phyloP scores from a whole-genome alignment of 2,113 vertebrate species.

The Chlorodrepanis virens region DNA sequence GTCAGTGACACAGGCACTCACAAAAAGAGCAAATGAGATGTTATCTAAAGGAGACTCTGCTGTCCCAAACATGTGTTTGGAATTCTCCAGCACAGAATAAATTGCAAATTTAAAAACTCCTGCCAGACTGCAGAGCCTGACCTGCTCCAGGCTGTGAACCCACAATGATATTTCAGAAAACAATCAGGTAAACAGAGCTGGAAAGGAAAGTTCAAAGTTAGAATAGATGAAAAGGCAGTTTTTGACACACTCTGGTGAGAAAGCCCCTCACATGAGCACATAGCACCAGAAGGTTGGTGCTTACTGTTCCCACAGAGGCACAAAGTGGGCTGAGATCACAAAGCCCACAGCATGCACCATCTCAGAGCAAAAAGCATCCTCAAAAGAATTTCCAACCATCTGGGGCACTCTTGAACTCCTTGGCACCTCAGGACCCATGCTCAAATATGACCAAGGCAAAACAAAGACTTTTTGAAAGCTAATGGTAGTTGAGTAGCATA shows the following conservation, averaged over 20 bases:
- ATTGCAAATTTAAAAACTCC: not conserved
- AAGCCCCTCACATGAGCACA: not conserved
- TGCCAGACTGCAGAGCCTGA: not conserved
- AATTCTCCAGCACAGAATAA: not conserved
- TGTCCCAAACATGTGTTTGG: not conserved
- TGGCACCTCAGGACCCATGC: not conserved
- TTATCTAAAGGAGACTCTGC: conserved; percentile 2
- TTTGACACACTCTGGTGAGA: not conserved
- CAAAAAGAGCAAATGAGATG: not conserved
- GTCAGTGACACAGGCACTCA: not conserved
- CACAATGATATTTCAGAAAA: not conserved
- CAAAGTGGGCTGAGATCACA: not conserved
- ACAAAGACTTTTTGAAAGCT: not conserved
- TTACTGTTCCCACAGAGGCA: not conserved
- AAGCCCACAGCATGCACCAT: accelerated
- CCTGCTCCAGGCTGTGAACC: not conserved
- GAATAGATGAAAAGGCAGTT: not conserved
- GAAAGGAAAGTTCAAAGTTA: not conserved
- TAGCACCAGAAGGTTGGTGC: not conserved
- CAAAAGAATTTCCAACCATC: not conserved
- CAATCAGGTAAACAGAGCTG: not conserved
- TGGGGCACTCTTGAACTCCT: not conserved
- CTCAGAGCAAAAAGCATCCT: not conserved
- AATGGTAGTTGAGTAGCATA: not conserved
- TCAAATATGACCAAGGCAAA: not conserved